phyloP scores from a whole-genome alignment of 1,140 invertebrate species.

The Drosophila sp. region DNA sequence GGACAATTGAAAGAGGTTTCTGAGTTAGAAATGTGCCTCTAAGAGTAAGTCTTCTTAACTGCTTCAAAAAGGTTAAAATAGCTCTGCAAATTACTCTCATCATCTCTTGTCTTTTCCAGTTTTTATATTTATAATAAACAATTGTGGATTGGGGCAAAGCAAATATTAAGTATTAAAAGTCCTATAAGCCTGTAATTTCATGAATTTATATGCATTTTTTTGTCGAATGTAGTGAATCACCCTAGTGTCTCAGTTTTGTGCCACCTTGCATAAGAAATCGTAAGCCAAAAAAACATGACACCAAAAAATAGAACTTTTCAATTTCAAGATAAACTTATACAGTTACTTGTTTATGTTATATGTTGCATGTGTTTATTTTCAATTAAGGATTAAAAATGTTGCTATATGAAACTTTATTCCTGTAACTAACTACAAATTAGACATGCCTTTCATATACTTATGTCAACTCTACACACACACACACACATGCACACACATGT shows the following conservation, averaged over 20 bases:
- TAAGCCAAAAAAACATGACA: slow-evolving; percentile 1
- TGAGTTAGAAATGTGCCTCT: no score
- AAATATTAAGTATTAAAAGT: no score
- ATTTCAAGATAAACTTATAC: slow-evolving; percentile 1
- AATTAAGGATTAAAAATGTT: slow-evolving; percentile 42
- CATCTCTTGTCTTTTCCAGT: no score
- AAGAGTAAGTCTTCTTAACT: no score
- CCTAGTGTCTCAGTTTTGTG: not conserved
- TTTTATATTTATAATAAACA: no score
- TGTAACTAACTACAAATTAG: slow-evolving; percentile 1
- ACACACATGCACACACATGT: not conserved
- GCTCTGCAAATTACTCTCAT: no score
- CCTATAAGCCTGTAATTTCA: no score
- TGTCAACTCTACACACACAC: no score
- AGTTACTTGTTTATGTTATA: not conserved
- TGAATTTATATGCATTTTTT: no score
- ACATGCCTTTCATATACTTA: not conserved
- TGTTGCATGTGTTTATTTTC: slow-evolving; percentile 54
- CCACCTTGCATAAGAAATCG: not conserved
- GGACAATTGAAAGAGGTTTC: no score
- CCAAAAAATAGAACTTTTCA: slow-evolving; percentile 1
- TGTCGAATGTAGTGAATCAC: not conserved
- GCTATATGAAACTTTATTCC: slow-evolving; percentile 10
- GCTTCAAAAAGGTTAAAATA: no score
- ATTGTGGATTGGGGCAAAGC: no score